A percentile compares a stretch with the other conserved stretches of the same genome.
These are phyloP conservation scores for Anoplophora glabripennis DNA, from an alignment of 1,140 invertebrate species.

Conservation along the genomic window DNA sequence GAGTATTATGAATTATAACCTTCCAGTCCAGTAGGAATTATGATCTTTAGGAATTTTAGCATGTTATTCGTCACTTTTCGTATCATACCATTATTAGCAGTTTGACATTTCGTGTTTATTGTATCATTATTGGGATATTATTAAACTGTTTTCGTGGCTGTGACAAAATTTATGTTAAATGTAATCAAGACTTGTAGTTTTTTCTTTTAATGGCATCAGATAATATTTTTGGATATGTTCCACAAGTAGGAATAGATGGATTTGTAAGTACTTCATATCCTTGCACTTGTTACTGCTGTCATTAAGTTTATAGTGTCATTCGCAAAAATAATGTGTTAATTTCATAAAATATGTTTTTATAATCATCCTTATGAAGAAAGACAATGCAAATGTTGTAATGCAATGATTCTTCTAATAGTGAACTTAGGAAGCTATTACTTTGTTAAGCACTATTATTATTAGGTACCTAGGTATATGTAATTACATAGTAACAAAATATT, in stretches of 20 bases:
- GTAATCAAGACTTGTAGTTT: conserved; percentile 8
- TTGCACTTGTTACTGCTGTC: conserved; percentile 7
- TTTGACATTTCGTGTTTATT: no score
- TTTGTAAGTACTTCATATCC: conserved; percentile 41
- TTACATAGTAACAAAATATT: background rate
- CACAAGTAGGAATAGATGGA: conserved; percentile 40
- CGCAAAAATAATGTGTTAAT: conserved; percentile 1
- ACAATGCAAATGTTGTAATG: no score
- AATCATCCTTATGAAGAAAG: background rate
- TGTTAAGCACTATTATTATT: no score
- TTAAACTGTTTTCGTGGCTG: background rate
- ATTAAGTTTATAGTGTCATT: conserved; percentile 14
- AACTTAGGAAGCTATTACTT: no score
- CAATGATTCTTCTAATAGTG: no score
- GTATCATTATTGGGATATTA: no score
- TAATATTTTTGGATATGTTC: conserved; percentile 44
- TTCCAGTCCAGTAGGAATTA: no score
- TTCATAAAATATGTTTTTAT: conserved; percentile 1
- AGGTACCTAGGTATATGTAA: no score
- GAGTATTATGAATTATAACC: no score
- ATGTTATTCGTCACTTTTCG: no score
- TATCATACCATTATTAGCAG: no score
- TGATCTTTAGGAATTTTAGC: no score
- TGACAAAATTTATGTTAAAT: conserved; percentile 14
- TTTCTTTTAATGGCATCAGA: conserved; percentile 40